These are phyloP conservation scores for Antennarius striatus DNA, from an alignment of 2,113 vertebrate genomes.

Conservation along the genomic window DNA sequence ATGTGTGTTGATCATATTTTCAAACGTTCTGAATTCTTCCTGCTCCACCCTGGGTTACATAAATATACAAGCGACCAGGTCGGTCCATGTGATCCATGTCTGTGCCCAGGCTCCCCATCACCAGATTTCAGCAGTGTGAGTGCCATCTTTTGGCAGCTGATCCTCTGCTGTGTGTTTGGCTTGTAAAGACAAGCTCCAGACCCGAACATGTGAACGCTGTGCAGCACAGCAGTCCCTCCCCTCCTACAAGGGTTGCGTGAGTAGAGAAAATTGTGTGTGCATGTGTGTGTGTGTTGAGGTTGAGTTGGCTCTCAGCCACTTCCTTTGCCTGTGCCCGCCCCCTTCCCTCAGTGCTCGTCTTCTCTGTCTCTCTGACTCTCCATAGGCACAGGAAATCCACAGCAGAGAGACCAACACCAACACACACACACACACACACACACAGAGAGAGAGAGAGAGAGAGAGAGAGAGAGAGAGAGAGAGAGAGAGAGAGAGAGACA, in stretches of 20 bases:
- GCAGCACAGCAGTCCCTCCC: constrained; percentile 50
- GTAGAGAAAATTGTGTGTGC: constrained; percentile 68
- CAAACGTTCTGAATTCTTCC: too few species aligned
- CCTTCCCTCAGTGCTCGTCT: constrained; percentile 46
- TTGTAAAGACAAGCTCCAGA: constrained; percentile 39
- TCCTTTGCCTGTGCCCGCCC: constrained; percentile 69
- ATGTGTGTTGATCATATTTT: too few species aligned
- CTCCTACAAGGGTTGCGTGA: constrained; percentile 78
- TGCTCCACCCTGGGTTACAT: too few species aligned
- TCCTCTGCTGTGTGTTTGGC: constrained; percentile 37
- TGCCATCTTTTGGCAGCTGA: constrained; percentile 62
- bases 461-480: too few species aligned
- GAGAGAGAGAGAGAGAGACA: too few species aligned
- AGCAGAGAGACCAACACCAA: constrained; percentile 66
- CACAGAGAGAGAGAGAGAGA: too few species aligned
- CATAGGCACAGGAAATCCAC: constrained; percentile 77
- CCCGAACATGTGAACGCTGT: constrained; percentile 50
- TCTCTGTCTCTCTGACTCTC: neutral
- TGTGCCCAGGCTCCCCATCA: neutral
- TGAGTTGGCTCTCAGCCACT: constrained; percentile 72
- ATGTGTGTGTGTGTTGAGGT: constrained; percentile 55
- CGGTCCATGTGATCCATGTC: neutral
- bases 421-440: neutral
- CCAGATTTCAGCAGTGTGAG: constrained; percentile 32
- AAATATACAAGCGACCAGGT: neutral